A percentile compares a stretch with the other conserved stretches of the same genome.
These are phyloP conservation scores for Leucophenga varia DNA, from an alignment of 1,140 invertebrate species.

Conservation along the genomic window DNA sequence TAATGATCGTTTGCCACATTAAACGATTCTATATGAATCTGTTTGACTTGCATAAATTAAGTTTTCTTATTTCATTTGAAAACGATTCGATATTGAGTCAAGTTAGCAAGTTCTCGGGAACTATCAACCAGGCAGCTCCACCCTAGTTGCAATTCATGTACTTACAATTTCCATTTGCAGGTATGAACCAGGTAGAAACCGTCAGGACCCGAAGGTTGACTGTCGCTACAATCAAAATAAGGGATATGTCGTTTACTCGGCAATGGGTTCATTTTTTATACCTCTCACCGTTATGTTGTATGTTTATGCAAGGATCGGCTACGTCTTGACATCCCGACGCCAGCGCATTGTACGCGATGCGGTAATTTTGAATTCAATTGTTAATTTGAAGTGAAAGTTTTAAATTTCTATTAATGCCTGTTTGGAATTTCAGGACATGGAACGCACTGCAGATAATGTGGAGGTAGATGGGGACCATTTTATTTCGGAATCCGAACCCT, in stretches of 20 bases:
- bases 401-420: not conserved
- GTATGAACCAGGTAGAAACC: slow-evolving; percentile 67
- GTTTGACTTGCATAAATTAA: no score
- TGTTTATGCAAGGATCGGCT: slow-evolving; percentile 85
- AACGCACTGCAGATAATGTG: slow-evolving; percentile 45
- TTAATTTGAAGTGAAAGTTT: not conserved
- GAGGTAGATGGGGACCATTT: slow-evolving; percentile 47
- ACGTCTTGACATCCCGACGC: slow-evolving; percentile 72
- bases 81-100: not conserved
- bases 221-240: slow-evolving; percentile 79
- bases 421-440: slow-evolving; percentile 31
- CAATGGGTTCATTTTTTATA: slow-evolving; percentile 90
- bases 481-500: slow-evolving; percentile 48
- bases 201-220: slow-evolving; percentile 58
- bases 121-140: no score
- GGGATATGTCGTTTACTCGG: slow-evolving; percentile 82
- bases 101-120: slow-evolving; percentile 1
- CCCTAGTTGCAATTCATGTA: no score
- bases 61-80: not conserved
- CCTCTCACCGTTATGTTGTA: slow-evolving; percentile 89
- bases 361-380: slow-evolving; percentile 26
- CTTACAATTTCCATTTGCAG: slow-evolving; percentile 45
- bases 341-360: slow-evolving; percentile 52
- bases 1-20: slow-evolving; percentile 1
- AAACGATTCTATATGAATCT: not conserved